These are phyloP conservation scores for Caprella mutica DNA, from an alignment of 2,888 invertebrate genomes.

Conservation along the genomic window DNA sequence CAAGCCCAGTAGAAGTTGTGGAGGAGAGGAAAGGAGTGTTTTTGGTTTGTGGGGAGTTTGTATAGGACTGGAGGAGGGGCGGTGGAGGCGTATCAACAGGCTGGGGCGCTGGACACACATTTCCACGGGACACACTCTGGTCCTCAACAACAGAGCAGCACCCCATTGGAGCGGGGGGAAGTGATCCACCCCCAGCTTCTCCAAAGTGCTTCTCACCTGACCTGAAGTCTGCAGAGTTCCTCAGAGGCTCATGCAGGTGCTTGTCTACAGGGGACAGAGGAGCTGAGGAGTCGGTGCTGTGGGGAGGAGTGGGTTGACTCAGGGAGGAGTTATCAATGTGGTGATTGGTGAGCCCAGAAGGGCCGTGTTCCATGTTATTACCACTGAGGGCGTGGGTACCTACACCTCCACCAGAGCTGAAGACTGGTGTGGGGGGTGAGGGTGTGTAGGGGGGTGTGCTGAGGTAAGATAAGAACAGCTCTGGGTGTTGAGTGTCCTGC, in stretches of 20 bases:
- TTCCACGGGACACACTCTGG: not conserved
- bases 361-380: conserved; percentile 6
- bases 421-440: conserved; percentile 16
- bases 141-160: not conserved
- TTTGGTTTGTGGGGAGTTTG: not conserved
- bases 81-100: conserved; percentile 4
- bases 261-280: conserved; percentile 1
- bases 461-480: conserved; percentile 25
- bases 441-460: conserved; percentile 22
- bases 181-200: not conserved
- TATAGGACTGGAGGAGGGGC: not conserved
- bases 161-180: not conserved
- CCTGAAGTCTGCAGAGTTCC: not conserved
- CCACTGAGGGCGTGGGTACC: not conserved
- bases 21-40: no score
- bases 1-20: no score
- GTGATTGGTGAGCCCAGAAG: conserved; percentile 3
- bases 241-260: not conserved
- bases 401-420: no score
- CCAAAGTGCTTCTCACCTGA: no score
- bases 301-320: conserved; percentile 5
- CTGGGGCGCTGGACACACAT: conserved; percentile 4
- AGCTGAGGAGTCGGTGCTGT: conserved; percentile 7
- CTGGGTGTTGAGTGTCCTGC: conserved; percentile 28
- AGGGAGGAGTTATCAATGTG: not conserved